Conservation (phyloP, 23 tunicate genomes). For the Styela plicata region DNA sequence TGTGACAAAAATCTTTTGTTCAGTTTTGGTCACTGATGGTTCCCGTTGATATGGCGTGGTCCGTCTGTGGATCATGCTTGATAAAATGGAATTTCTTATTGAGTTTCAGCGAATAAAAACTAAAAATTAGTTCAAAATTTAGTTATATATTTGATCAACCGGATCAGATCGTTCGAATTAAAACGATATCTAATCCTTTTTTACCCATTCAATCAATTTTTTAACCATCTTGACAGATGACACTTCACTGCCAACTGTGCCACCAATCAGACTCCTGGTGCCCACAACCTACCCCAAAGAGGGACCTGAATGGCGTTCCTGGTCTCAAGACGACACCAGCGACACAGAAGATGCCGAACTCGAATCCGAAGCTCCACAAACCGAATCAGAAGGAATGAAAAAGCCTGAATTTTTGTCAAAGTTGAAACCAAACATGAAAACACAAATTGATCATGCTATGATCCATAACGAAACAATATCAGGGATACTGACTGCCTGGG, state of each 20-base stretch:
- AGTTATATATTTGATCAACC: too few species aligned
- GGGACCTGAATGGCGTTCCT: slow-evolving; percentile 50
- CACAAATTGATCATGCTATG: slow-evolving; percentile 36
- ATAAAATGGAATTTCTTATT: too few species aligned
- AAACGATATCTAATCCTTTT: too few species aligned
- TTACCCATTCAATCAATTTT: too few species aligned
- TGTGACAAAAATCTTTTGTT: too few species aligned
- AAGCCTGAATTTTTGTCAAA: neutral
- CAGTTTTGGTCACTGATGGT: too few species aligned
- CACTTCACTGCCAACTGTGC: slow-evolving; percentile 56
- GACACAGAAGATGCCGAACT: neutral
- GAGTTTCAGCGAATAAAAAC: too few species aligned
- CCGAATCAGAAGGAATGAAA: neutral
- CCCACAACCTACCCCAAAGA: slow-evolving; percentile 69
- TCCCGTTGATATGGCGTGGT: too few species aligned
- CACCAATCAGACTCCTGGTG: slow-evolving; percentile 56
- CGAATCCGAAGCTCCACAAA: neutral
- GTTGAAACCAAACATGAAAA: slow-evolving; percentile 26
- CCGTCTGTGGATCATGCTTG: too few species aligned
- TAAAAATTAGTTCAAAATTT: too few species aligned
- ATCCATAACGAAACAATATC: slow-evolving; percentile 60
- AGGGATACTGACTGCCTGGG: slow-evolving; percentile 65
- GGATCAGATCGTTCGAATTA: too few species aligned
- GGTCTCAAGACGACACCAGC: slow-evolving; percentile 7
- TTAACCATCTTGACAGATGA: too few species aligned